These are phyloP conservation scores for Tinamus major DNA, from an alignment of 2,797 vertebrate genomes.

Conservation along the genomic window DNA sequence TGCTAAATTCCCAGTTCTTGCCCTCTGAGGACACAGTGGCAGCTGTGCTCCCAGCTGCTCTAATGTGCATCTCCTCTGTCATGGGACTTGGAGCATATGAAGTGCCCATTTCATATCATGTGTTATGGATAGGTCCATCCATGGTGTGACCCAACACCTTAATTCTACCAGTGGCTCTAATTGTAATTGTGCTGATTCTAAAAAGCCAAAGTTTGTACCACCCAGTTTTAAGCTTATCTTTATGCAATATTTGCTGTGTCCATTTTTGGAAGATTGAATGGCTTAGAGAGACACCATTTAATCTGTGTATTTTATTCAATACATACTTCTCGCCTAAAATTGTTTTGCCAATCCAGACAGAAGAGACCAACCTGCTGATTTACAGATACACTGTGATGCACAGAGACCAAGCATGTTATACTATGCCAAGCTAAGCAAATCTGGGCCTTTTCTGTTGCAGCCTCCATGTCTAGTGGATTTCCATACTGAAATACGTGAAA, in stretches of 20 bases:
- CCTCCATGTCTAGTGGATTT: not conserved
- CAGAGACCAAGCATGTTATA: not conserved
- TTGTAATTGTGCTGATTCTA: not conserved
- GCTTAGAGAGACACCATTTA: not conserved
- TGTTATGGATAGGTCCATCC: not conserved
- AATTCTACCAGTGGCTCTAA: not conserved
- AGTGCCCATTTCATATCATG: not conserved
- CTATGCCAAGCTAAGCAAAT: not conserved
- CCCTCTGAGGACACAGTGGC: not conserved
- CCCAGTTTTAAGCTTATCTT: not conserved
- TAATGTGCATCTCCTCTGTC: fast-evolving
- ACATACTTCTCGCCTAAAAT: not conserved
- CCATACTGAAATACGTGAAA: not conserved
- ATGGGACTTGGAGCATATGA: fast-evolving
- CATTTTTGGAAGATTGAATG: not conserved
- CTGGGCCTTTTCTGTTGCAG: not conserved
- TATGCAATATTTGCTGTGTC: not conserved
- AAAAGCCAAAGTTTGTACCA: not conserved
- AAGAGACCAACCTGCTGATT: not conserved
- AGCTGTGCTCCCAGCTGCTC: not conserved
- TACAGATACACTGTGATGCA: fast-evolving
- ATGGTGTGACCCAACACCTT: not conserved
- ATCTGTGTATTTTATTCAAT: not conserved
- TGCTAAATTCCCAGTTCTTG: not conserved
- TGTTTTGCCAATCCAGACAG: not conserved